A percentile compares a stretch with the other conserved stretches of the same genome.
Evolutionary conservation across 2,888 invertebrate genomes (phyloP).

Genomic region (Muscina levida): DNA sequence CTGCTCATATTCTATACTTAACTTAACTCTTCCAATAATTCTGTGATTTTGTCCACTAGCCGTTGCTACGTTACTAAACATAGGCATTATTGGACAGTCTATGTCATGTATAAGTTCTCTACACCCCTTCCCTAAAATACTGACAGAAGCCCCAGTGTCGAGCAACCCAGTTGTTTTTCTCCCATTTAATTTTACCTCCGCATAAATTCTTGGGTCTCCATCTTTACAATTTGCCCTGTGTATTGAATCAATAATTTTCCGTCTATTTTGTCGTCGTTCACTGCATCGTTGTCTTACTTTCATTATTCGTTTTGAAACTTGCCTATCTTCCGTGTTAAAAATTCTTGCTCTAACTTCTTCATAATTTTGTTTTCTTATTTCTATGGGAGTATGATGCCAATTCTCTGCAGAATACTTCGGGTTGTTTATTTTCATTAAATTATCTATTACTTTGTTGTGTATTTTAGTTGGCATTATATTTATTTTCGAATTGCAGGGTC

Average conservation of each 20-base stretch:
- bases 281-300: constrained; percentile 12
- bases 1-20: constrained; percentile 3
- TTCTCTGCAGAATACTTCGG: background rate
- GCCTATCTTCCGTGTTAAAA: background rate
- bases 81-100: background rate
- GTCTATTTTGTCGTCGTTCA: background rate
- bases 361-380: background rate
- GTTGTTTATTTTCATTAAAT: background rate
- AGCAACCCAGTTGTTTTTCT: background rate
- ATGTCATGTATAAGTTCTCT: constrained; percentile 1
- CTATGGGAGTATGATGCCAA: background rate
- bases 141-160: constrained; percentile 15
- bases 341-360: background rate
- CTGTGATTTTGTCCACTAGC: constrained; percentile 21
- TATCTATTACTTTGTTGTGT: background rate
- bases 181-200: background rate
- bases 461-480: no score
- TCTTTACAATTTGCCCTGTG: background rate
- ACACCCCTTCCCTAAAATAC: constrained; percentile 7
- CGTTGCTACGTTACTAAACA: constrained; percentile 12
- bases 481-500: background rate
- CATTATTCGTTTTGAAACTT: background rate
- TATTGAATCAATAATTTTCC: background rate
- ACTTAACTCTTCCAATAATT: constrained; percentile 5
- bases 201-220: background rate